Evolutionary conservation across 2,113 vertebrate species (phyloP).

Genomic region (Theristicus caerulescens): DNA sequence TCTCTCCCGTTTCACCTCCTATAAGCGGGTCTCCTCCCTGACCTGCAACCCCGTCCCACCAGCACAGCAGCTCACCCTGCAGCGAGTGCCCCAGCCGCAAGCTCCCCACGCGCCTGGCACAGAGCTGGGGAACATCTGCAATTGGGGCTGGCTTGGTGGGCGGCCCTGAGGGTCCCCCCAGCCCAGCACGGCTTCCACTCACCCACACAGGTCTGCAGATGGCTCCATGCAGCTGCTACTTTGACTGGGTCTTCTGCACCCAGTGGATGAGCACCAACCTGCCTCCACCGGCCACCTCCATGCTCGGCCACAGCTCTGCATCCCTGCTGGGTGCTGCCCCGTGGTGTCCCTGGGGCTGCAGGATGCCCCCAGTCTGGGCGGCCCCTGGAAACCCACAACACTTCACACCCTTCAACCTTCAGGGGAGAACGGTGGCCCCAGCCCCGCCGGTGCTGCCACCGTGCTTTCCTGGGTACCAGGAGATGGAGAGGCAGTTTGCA

Average conservation of each 20-base stretch:
- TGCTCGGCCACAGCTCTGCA: fast-evolving
- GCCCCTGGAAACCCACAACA: neutral
- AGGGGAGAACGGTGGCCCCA: neutral
- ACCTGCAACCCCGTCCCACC: neutral
- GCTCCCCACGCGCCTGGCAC: fast-evolving
- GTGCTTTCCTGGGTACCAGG: fast-evolving
- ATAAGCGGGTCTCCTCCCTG: fast-evolving
- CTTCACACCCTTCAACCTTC: neutral
- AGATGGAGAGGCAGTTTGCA: neutral
- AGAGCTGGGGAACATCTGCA: fast-evolving
- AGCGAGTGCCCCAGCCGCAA: neutral
- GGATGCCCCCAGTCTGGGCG: too few relatives aligned
- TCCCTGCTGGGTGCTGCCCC: neutral
- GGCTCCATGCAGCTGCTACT: conserved; percentile 33
- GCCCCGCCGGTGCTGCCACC: neutral
- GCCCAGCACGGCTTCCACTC: neutral
- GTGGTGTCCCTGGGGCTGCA: neutral
- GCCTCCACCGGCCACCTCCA: neutral
- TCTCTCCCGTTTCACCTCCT: neutral
- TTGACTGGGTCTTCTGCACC: conserved; percentile 13
- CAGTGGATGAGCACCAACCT: neutral
- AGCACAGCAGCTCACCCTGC: neutral
- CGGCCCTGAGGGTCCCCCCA: fast-evolving
- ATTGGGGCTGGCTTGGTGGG: fast-evolving
- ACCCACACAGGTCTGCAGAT: conserved; percentile 7